These are phyloP conservation scores for Lethocerus indicus DNA, from an alignment of 1,140 invertebrate species.

Conservation along the genomic window DNA sequence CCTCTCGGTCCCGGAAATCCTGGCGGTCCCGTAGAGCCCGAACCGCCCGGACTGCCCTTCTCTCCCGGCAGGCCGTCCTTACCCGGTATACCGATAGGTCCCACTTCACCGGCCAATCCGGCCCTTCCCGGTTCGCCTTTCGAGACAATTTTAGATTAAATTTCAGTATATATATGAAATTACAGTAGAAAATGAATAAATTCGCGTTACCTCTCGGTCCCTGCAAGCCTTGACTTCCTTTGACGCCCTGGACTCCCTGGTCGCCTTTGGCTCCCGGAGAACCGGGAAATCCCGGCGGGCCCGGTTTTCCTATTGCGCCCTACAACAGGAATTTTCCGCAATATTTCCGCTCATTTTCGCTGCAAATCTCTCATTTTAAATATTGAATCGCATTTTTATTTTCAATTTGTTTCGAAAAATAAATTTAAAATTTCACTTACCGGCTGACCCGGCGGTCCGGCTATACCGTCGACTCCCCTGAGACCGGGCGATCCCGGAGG, in stretches of 20 bases:
- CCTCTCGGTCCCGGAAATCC: conserved; percentile 60
- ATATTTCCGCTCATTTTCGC: background rate
- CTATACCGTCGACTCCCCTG: conserved; percentile 57
- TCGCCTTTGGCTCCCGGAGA: conserved; percentile 63
- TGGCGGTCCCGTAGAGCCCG: conserved; percentile 42
- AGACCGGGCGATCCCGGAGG: conserved; percentile 52
- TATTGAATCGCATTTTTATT: background rate
- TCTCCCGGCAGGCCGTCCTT: conserved; percentile 63
- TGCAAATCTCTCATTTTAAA: background rate
- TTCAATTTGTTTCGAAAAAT: background rate
- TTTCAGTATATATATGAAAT: background rate
- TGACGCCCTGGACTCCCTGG: conserved; percentile 50
- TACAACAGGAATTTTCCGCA: conserved; percentile 23
- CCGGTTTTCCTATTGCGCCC: conserved; percentile 62
- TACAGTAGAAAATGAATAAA: background rate
- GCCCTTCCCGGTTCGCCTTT: conserved; percentile 55
- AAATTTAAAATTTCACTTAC: conserved; percentile 27
- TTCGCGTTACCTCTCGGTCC: conserved; percentile 44
- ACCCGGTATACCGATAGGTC: conserved; percentile 50
- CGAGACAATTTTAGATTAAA: background rate
- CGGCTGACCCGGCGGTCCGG: conserved; percentile 52
- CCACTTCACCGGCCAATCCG: conserved; percentile 53
- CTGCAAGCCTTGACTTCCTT: conserved; percentile 62
- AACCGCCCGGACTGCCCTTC: conserved; percentile 48
- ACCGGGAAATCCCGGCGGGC: conserved; percentile 63